Conservation (phyloP, 2,797 vertebrate genomes). For the Hipposideros larvatus region DNA sequence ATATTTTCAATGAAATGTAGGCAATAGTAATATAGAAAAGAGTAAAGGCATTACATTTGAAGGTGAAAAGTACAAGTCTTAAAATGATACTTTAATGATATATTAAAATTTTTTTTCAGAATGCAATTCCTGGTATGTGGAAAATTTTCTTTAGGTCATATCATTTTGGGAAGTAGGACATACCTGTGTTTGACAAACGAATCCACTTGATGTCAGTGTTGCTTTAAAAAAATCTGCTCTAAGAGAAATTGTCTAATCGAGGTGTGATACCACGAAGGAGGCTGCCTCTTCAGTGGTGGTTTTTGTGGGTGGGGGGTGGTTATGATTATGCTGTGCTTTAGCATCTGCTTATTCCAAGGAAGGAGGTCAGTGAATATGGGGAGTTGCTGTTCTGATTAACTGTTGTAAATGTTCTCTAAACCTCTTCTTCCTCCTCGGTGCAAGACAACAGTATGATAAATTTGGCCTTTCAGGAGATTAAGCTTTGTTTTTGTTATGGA, state of each 20-base stretch:
- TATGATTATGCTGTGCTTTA: not conserved
- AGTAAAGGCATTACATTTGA: not conserved
- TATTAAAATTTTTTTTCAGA: constrained; percentile 36
- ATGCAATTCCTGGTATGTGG: not conserved
- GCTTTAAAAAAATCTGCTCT: constrained; percentile 76
- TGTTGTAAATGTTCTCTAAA: constrained; percentile 23
- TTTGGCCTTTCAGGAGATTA: constrained; percentile 25
- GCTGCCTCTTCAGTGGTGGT: not conserved
- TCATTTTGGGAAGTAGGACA: constrained; percentile 24
- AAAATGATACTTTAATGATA: constrained; percentile 19
- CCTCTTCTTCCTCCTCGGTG: not conserved
- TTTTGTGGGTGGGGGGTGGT: not conserved
- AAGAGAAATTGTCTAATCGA: constrained; percentile 20
- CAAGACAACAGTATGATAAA: not conserved
- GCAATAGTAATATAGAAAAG: not conserved
- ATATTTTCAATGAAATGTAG: constrained; percentile 56
- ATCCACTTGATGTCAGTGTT: constrained; percentile 89
- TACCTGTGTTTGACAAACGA: constrained; percentile 76
- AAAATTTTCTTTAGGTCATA: not conserved
- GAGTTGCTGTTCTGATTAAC: not conserved
- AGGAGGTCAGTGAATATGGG: not conserved
- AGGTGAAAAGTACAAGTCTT: constrained; percentile 20
- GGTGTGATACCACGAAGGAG: constrained; percentile 22
- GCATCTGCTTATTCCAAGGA: not conserved
- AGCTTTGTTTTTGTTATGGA: constrained; percentile 54